Percentiles rank a stretch among this genome's conserved stretches.
Conservation (phyloP, 2,113 vertebrate species). For the Hippolais icterina region DNA sequence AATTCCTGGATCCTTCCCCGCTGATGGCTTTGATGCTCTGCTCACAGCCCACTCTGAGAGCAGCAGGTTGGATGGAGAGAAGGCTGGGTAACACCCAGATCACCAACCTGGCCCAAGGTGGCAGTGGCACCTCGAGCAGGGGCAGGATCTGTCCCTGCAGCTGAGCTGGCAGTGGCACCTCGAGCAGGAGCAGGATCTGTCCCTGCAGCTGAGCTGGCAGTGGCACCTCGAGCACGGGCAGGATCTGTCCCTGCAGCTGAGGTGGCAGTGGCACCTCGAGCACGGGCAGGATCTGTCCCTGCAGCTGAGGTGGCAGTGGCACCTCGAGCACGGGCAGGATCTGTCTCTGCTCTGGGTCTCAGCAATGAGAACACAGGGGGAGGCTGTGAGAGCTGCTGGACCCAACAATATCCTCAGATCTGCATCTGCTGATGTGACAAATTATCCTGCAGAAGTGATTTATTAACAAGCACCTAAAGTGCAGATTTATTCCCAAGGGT, state of each 20-base stretch:
- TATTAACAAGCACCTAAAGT: not conserved
- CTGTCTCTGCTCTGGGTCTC: not conserved
- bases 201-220: not conserved
- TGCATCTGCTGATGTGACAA: not conserved
- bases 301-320: fast-evolving
- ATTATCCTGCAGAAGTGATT: not conserved
- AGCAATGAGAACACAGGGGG: fast-evolving
- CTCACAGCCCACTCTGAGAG: fast-evolving
- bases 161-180: not conserved
- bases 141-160: not conserved
- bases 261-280: fast-evolving
- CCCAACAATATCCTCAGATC: not conserved
- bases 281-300: not conserved
- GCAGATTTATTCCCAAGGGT: slow-evolving; percentile 3
- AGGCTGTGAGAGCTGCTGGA: not conserved
- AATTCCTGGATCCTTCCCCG: not conserved
- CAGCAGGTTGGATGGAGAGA: not conserved
- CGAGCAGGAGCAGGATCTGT: not conserved
- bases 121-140: not conserved
- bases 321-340: not conserved
- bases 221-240: not conserved
- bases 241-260: not conserved
- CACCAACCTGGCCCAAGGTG: fast-evolving
- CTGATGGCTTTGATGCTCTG: fast-evolving
- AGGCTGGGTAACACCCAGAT: not conserved